Conservation (phyloP, 2,888 invertebrate species). For the Leptogaster cylindrica region DNA sequence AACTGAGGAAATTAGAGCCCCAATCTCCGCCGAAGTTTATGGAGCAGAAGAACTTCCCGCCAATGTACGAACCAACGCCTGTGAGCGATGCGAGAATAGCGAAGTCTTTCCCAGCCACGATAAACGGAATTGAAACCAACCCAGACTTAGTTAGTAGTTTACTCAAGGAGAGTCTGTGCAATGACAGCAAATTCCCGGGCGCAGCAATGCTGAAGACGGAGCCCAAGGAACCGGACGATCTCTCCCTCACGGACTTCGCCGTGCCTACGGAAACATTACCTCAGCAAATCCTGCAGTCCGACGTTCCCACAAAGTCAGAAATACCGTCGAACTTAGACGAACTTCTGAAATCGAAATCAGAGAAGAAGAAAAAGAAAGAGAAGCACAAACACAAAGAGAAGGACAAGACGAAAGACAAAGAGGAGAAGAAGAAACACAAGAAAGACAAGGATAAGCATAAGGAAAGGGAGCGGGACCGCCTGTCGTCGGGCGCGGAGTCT, state of each 20-base stretch:
- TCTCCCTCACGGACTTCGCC: background rate
- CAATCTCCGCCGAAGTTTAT: constrained; percentile 37
- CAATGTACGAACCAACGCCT: constrained; percentile 32
- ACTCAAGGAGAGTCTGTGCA: constrained; percentile 69
- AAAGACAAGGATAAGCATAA: constrained; percentile 68
- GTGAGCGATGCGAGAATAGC: constrained; percentile 23
- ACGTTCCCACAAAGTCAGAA: constrained; percentile 54
- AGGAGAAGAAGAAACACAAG: constrained; percentile 76
- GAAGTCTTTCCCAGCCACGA: constrained; percentile 47
- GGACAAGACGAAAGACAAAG: constrained; percentile 75
- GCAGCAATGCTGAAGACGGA: constrained; percentile 39
- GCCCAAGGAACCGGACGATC: constrained; percentile 12
- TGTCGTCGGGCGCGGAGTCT: constrained; percentile 29
- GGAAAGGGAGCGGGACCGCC: constrained; percentile 52
- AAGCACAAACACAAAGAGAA: constrained; percentile 83
- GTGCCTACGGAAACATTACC: constrained; percentile 57
- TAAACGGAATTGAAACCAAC: constrained; percentile 76
- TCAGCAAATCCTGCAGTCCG: constrained; percentile 61
- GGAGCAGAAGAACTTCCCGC: constrained; percentile 21
- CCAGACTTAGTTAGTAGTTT: constrained; percentile 74
- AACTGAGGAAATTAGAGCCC: constrained; percentile 46
- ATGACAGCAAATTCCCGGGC: constrained; percentile 50
- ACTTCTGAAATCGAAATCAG: constrained; percentile 49
- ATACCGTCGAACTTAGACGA: constrained; percentile 39
- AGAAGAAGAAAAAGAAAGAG: constrained; percentile 75